Conservation (phyloP, 2,113 vertebrate genomes). For the Siniperca knerii region DNA sequence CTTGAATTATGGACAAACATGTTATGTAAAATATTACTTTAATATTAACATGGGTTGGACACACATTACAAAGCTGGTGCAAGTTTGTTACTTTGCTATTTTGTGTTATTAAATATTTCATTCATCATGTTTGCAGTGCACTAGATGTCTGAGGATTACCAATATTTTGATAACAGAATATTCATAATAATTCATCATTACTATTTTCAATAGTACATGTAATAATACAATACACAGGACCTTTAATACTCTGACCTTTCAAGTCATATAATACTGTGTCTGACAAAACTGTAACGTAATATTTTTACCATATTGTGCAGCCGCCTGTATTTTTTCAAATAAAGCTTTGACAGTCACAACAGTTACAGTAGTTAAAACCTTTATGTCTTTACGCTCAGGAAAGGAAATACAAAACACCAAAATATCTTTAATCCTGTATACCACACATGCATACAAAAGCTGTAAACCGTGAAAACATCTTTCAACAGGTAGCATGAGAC, state of each 20-base stretch:
- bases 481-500: not conserved
- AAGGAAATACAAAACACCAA: not conserved
- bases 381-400: not conserved
- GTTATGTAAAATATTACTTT: not conserved
- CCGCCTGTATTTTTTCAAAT: not conserved
- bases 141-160: not conserved
- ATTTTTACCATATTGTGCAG: not conserved
- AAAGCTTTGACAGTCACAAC: not conserved
- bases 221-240: not conserved
- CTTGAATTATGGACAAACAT: conserved; percentile 21
- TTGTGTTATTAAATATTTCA: not conserved
- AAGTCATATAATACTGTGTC: not conserved
- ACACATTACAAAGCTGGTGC: not conserved
- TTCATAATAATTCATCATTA: not conserved
- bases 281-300: not conserved
- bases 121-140: not conserved
- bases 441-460: not conserved
- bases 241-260: not conserved
- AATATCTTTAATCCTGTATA: not conserved
- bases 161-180: not conserved
- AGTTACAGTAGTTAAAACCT: not conserved
- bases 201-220: not conserved
- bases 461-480: not conserved
- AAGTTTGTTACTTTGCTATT: not conserved
- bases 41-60: conserved; percentile 9